Evolutionary conservation across 2,797 vertebrate genomes (phyloP).

Genomic region (Brachyrhaphis roseni): DNA sequence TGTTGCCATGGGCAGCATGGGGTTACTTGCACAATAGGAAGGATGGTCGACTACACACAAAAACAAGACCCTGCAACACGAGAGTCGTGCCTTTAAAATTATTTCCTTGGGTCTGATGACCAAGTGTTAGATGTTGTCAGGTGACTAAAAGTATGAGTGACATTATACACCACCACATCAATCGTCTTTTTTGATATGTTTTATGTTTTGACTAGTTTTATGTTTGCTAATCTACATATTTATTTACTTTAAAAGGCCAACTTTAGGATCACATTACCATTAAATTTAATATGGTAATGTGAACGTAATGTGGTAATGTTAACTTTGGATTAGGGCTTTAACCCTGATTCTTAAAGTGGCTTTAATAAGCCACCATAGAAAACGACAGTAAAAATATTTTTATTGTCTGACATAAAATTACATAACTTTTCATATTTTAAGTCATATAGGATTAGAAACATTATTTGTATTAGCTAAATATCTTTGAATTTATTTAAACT

Average conservation of each 20-base stretch:
- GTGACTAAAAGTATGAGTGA: conserved; percentile 54
- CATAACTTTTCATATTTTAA: not conserved
- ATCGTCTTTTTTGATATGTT: conserved; percentile 3
- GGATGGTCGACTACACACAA: conserved; percentile 12
- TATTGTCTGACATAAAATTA: not conserved
- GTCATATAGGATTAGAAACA: not conserved
- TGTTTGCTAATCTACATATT: not conserved
- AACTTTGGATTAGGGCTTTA: not conserved
- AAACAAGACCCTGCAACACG: conserved; percentile 51
- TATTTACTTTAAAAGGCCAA: not conserved
- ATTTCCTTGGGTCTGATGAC: conserved; percentile 61
- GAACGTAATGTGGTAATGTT: too few relatives aligned
- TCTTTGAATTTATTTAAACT: not conserved
- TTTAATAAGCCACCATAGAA: not conserved
- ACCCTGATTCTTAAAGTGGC: not conserved
- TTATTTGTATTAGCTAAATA: not conserved
- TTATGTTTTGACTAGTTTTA: not conserved
- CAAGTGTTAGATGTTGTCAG: conserved; percentile 60
- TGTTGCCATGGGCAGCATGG: conserved; percentile 49
- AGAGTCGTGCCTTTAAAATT: conserved; percentile 67
- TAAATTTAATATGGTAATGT: not conserved
- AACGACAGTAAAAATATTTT: not conserved
- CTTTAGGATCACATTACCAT: not conserved
- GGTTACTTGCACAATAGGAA: conserved; percentile 42
- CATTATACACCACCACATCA: conserved; percentile 46